phyloP scores from a whole-genome alignment of 2,888 invertebrate species.

The Noctua fimbriata region DNA sequence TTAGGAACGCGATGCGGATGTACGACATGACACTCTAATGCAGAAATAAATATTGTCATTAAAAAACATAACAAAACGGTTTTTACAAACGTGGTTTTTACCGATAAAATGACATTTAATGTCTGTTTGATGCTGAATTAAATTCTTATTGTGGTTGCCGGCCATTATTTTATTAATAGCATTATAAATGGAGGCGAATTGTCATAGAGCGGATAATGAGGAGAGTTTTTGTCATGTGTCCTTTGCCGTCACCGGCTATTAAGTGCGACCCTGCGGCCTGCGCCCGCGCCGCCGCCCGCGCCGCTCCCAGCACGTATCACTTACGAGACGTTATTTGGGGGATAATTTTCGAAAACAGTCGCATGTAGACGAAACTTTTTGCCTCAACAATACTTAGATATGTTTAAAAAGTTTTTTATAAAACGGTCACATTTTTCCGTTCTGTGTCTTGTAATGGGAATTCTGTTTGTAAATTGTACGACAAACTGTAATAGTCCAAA shows the following conservation, averaged over 20 bases:
- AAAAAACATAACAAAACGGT: constrained; percentile 77
- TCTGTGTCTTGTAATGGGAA: constrained; percentile 44
- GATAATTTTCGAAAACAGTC: constrained; percentile 63
- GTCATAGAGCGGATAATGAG: constrained; percentile 81
- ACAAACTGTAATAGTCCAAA: constrained; percentile 63
- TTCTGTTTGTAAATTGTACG: constrained; percentile 58
- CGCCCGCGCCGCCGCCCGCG: constrained; percentile 30
- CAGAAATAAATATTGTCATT: constrained; percentile 80
- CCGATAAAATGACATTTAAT: constrained; percentile 86
- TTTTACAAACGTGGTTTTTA: constrained; percentile 77
- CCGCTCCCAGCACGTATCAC: constrained; percentile 54
- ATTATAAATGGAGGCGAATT: constrained; percentile 87
- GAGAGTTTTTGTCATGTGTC: constrained; percentile 83
- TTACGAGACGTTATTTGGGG: constrained; percentile 58
- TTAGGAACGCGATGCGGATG: constrained; percentile 73
- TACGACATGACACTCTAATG: constrained; percentile 77
- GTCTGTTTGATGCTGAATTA: constrained; percentile 85
- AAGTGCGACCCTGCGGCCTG: constrained; percentile 67
- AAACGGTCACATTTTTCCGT: constrained; percentile 54
- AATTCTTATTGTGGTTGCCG: constrained; percentile 72
- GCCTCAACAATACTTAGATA: constrained; percentile 27
- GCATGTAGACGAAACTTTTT: constrained; percentile 60
- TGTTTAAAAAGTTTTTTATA: constrained; percentile 52
- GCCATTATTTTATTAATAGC: constrained; percentile 88
- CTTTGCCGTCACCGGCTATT: constrained; percentile 78